Evolutionary conservation across 2,888 invertebrate species (phyloP), one percentile per base, ranked within the genome.

Genomic region (Drosophila bunnanda): DNA sequence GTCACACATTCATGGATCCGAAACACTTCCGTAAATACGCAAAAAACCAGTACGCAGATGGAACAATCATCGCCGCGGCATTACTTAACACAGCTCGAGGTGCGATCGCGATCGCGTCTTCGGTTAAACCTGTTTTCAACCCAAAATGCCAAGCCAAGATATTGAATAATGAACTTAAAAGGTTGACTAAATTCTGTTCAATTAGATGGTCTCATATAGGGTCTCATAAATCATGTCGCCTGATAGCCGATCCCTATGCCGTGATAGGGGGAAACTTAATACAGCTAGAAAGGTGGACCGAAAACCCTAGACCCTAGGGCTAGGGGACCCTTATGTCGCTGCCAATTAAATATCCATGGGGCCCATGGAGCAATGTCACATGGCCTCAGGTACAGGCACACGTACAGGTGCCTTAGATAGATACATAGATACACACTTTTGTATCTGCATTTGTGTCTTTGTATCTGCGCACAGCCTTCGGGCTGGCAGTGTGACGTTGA

Each of bases 111-210:
- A 66, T 56, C 58, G 53, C 55, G 43, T 22, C 61, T 55, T 50
- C 50, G 38, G 17, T 36, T 70, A 77, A 82, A 82, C 82, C 88
- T 80, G 83, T 84, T 84, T 71, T 25, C 13, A 9, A 54, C 10
- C 58, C 38, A 39, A 56, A 64, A 73, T 61, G 53, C 56, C 55
- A 73, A 56, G 53, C 56, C 55, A 32, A 39, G n/a, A 54, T 79
- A 73, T 61, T 75, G 53, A 61, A 80, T 59, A 65, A 80, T 75
- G 66, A 75, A 75, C 80, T 68, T 30, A 67, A 52, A 52, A 64
- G 70, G 44, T 65, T 70, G 56, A 60, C 72, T 78, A 71, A 79
- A 68, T 74, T 75, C 56, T 22, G 39, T 56, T 48, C 67, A 67
- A 67, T 67, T 68, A 67, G 67, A 67, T 53, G 55, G 56, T 15